Percentiles rank a stretch among this genome's conserved stretches.
Conservation (phyloP, 37 sponge, comb jelly and placozoan species). For the Aplysina aerophoba region DNA sequence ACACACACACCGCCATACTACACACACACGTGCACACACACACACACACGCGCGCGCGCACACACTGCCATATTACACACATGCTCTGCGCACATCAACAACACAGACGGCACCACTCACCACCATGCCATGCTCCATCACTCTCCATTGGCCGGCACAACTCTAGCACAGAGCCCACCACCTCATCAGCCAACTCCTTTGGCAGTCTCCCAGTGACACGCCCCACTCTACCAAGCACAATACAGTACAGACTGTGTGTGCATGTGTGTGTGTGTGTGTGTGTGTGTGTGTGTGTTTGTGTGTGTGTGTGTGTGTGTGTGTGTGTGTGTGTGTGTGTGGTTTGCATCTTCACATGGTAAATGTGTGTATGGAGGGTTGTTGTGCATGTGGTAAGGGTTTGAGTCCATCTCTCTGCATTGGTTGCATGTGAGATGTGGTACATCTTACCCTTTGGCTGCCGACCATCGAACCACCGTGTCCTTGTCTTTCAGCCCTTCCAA, state of each 20-base stretch:
- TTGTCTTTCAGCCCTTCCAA: slow-evolving; percentile 84
- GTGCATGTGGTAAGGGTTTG: no score
- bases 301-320: no score
- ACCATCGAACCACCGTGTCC: slow-evolving; percentile 98
- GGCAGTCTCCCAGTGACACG: slow-evolving; percentile 82
- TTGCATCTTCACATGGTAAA: no score
- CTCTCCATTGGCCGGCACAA: slow-evolving; percentile 42
- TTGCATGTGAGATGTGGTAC: no score
- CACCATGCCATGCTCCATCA: slow-evolving; percentile 84
- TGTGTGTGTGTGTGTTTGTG: no score
- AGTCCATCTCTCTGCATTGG: background rate
- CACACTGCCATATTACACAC: background rate
- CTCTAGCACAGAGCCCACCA: slow-evolving; percentile 74
- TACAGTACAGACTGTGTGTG: no score
- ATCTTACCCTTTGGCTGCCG: slow-evolving; percentile 97
- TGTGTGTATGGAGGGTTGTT: no score
- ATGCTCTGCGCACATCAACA: background rate
- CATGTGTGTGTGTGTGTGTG: no score
- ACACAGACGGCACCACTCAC: slow-evolving; percentile 23
- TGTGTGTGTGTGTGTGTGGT: no score
- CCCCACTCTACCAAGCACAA: slow-evolving; percentile 64
- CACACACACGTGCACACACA: slow-evolving; percentile 27
- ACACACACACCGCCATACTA: no score
- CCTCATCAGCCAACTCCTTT: slow-evolving; percentile 80
- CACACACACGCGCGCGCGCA: background rate